Conservation (phyloP, 2,888 invertebrate species). For the Sympetrum striolatum region DNA sequence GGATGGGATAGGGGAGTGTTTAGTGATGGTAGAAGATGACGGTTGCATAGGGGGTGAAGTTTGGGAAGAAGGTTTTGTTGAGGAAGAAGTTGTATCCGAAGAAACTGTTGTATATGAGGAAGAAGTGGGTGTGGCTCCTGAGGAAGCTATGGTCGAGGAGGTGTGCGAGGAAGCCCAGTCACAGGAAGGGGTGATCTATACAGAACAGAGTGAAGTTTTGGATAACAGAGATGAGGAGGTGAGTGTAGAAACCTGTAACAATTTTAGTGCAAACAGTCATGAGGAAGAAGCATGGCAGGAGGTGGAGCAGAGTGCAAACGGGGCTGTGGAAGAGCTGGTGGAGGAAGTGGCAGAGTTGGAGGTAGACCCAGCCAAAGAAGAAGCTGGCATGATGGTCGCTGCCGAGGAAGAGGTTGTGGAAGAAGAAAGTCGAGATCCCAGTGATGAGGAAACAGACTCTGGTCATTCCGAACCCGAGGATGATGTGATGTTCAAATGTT, state of each 20-base stretch:
- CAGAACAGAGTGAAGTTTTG: not conserved
- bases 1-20: constrained; percentile 25
- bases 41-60: constrained; percentile 10
- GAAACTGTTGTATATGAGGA: constrained; percentile 17
- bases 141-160: not conserved
- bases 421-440: not conserved
- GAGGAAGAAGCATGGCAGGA: not conserved
- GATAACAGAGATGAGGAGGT: not conserved
- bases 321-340: not conserved
- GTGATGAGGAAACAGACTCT: not conserved
- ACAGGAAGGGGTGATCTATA: not conserved
- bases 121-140: not conserved
- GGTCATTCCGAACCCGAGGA: not conserved
- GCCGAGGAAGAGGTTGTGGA: constrained; percentile 15
- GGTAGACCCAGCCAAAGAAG: not conserved
- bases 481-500: not conserved
- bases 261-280: not conserved
- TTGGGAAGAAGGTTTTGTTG: constrained; percentile 1
- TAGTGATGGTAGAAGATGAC: constrained; percentile 34
- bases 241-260: not conserved
- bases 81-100: constrained; percentile 17
- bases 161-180: not conserved
- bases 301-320: not conserved
- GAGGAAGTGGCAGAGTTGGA: constrained; percentile 7
- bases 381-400: constrained; percentile 5